phyloP scores from a whole-genome alignment of 2,888 invertebrate species.

The Gortyna flavago region DNA sequence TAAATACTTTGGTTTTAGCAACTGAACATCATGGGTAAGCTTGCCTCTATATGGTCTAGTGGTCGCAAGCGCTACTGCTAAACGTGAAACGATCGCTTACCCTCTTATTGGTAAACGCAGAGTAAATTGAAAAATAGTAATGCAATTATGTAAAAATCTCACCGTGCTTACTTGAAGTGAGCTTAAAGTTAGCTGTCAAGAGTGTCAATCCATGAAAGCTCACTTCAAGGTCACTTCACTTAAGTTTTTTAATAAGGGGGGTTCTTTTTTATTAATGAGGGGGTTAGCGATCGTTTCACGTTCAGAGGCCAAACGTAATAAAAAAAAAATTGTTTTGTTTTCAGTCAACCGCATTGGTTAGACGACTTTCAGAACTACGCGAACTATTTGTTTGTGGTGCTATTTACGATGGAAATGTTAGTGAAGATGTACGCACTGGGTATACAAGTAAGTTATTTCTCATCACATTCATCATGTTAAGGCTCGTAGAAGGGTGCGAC shows the following conservation, averaged over 20 bases:
- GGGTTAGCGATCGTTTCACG: too few species aligned
- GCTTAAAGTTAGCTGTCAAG: too few species aligned
- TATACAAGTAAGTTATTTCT: conserved; percentile 93
- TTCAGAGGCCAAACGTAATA: background rate
- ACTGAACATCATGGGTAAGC: conserved; percentile 96
- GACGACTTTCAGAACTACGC: conserved; percentile 98
- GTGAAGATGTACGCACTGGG: conserved; percentile 99
- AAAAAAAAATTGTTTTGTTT: conserved; percentile 53
- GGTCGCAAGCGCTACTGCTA: background rate
- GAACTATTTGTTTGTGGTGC: conserved; percentile 98
- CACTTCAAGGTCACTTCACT: background rate
- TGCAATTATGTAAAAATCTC: background rate
- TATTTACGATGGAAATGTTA: conserved; percentile 99
- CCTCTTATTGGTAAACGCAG: background rate
- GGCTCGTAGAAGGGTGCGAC: too few species aligned
- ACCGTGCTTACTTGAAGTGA: too few species aligned
- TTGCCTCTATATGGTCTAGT: background rate
- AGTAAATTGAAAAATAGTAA: background rate
- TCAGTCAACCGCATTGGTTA: conserved; percentile 95
- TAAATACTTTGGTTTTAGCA: conserved; percentile 98
- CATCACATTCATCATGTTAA: background rate
- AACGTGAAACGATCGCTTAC: background rate
- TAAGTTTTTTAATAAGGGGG: background rate
- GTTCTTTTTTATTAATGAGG: background rate
- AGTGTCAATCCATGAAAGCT: background rate